A percentile compares a stretch with the other conserved stretches of the same genome.
phyloP scores from a whole-genome alignment of 1,140 invertebrate species.

The Lepidostoma basale region DNA sequence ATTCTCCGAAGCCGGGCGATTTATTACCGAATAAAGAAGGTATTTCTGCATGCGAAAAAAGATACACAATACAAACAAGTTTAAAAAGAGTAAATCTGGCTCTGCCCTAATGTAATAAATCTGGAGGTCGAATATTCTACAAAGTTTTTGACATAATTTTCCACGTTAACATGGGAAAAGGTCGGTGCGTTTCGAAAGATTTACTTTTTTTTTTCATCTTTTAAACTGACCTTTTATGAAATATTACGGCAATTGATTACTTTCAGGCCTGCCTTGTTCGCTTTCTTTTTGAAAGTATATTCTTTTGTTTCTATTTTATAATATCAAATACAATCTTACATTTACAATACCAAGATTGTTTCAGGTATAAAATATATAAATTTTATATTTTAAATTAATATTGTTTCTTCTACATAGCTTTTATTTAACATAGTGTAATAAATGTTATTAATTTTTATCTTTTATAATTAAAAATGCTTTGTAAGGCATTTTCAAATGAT shows the following conservation, averaged over 20 bases:
- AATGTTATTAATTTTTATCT: too few relatives aligned
- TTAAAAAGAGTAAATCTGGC: slow-evolving; percentile 29
- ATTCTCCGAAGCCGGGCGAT: slow-evolving; percentile 18
- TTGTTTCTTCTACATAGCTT: too few relatives aligned
- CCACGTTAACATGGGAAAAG: neutral
- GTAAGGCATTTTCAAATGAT: too few relatives aligned
- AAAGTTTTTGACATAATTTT: neutral
- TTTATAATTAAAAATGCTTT: too few relatives aligned
- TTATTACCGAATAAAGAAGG: slow-evolving; percentile 17
- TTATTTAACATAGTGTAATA: too few relatives aligned
- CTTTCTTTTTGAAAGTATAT: neutral
- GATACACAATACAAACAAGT: slow-evolving; percentile 20
- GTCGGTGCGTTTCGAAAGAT: neutral
- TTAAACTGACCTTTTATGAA: neutral
- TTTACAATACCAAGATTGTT: too few relatives aligned
- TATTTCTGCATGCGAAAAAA: neutral
- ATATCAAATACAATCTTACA: too few relatives aligned
- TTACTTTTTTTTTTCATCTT: neutral
- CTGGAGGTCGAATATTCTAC: neutral
- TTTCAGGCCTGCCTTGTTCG: neutral
- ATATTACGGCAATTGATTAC: neutral
- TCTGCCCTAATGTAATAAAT: slow-evolving; percentile 2
- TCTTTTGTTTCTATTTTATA: too few relatives aligned
- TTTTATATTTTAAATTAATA: too few relatives aligned
- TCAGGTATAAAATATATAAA: too few relatives aligned